Evolutionary conservation across 2,797 vertebrate species (phyloP), one percentile per base, ranked within the genome.

Genomic region (Cheirogaleus major): DNA sequence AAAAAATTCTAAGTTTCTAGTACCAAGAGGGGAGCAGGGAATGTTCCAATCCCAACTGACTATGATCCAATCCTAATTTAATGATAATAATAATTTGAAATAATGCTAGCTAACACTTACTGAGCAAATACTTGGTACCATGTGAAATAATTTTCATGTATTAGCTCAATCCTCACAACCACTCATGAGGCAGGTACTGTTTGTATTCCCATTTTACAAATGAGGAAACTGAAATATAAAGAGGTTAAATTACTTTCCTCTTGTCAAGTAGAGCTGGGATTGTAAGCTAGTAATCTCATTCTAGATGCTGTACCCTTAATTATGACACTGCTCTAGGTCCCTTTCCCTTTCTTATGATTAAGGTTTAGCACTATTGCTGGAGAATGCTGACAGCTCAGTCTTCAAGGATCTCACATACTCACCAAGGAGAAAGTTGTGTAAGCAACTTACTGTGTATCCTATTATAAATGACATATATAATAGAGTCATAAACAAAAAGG

Each of bases 111-210:
- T 94, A 83, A 75, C 57, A 75, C 12, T 75, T 89, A 67, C 5
- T 83, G 30, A 91, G 35, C 32, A 63, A 91, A 78, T 91, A 63
- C 5, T 10, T 41, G 11, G 0, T 35, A 35, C 27, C 48, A 13
- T 52, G 43, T 52, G 92, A 86, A 95, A 65, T 92, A 91, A 61
- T 86, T 86, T 83, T 96, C 17, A 27, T 23, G 23, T 65, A 57
- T 92, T 93, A 79, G 35, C 55, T 89, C 17, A 48, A 35, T 87
- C 35, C 73, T 85, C 41, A 65, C 15, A 88, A 25, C 8, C 43
- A n/a, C 35, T 57, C 18, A 20, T 55, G 12, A 61, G 61, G 17
- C 14, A 41, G 12, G 8, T 67, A 27, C 35, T 87, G 2, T 55
- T 96, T 83, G 63, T 86, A 85, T 94, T 43, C 41, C 43, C 3